A percentile compares a stretch with the other conserved stretches of the same genome.
phyloP scores from a whole-genome alignment of 2,888 invertebrate species.

The Nezara viridula region DNA sequence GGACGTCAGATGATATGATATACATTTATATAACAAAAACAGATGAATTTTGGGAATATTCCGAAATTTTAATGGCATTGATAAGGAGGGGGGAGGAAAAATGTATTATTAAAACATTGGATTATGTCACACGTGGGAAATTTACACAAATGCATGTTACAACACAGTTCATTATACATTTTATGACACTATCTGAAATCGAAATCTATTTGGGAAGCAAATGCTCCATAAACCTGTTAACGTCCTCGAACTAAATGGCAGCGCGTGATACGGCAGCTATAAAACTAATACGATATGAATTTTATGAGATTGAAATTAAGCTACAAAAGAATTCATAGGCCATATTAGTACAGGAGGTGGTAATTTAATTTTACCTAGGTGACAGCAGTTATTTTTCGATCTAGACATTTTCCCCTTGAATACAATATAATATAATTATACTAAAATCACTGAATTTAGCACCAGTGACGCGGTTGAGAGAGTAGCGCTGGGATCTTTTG shows the following conservation, averaged over 20 bases:
- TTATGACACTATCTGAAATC: neutral
- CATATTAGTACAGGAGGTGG: neutral
- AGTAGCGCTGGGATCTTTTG: too few relatives aligned
- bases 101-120: neutral
- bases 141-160: neutral
- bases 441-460: too few relatives aligned
- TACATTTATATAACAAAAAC: too few relatives aligned
- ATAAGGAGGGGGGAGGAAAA: neutral
- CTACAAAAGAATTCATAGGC: neutral
- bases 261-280: neutral
- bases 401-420: too few relatives aligned
- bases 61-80: too few relatives aligned
- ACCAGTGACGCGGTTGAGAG: too few relatives aligned
- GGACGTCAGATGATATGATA: too few relatives aligned
- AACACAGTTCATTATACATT: neutral
- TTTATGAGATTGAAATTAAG: conserved; percentile 8
- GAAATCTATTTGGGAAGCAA: neutral
- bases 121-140: neutral
- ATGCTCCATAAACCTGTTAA: neutral
- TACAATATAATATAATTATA: neutral
- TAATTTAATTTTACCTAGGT: too few relatives aligned
- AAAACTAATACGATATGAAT: neutral
- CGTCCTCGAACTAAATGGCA: neutral
- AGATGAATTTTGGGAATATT: too few relatives aligned
- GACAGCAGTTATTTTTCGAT: too few relatives aligned